Percentiles rank a stretch among this genome's conserved stretches.
Evolutionary conservation across 2,113 vertebrate genomes (phyloP).

Genomic region (Esox niger): DNA sequence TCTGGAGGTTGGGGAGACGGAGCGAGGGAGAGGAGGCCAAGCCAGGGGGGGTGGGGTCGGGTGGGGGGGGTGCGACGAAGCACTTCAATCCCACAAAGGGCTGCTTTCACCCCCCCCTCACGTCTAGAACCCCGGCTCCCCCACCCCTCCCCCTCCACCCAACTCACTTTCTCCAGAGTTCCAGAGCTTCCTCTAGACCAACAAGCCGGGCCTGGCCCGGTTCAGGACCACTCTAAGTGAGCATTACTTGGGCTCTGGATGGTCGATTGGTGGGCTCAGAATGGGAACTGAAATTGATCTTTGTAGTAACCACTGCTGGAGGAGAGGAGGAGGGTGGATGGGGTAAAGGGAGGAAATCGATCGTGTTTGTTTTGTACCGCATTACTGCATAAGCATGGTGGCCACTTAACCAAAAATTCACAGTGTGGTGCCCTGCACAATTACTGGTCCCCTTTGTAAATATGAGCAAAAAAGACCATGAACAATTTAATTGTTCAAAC

Average conservation of each 20-base stretch:
- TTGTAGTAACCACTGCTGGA: background rate
- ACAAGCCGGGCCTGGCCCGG: constrained; percentile 37
- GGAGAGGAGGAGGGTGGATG: constrained; percentile 7
- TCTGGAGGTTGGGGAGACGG: constrained; percentile 58
- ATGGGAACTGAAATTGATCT: constrained; percentile 11
- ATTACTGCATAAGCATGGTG: constrained; percentile 52
- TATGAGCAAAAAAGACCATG: too few species aligned
- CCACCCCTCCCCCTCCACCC: background rate
- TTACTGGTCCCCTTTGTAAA: too few species aligned
- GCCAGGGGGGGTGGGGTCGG: constrained; percentile 30
- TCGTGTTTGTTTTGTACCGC: constrained; percentile 46
- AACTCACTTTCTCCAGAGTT: constrained; percentile 43
- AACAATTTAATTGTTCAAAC: too few species aligned
- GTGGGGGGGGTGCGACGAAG: constrained; percentile 45
- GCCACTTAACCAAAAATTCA: constrained; percentile 41
- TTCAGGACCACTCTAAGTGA: constrained; percentile 54
- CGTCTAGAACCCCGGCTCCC: constrained; percentile 45
- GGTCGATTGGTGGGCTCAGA: constrained; percentile 48
- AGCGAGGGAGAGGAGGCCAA: constrained; percentile 31
- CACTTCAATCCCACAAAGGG: constrained; percentile 51
- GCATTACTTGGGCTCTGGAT: constrained; percentile 48
- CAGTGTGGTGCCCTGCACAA: too few species aligned
- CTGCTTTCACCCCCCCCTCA: constrained; percentile 55
- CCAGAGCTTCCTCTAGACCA: constrained; percentile 22
- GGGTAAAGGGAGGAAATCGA: constrained; percentile 13